Base-by-base conservation (phyloP, 2,797 vertebrate genomes). In the Siniperca scherzeri region DNA sequence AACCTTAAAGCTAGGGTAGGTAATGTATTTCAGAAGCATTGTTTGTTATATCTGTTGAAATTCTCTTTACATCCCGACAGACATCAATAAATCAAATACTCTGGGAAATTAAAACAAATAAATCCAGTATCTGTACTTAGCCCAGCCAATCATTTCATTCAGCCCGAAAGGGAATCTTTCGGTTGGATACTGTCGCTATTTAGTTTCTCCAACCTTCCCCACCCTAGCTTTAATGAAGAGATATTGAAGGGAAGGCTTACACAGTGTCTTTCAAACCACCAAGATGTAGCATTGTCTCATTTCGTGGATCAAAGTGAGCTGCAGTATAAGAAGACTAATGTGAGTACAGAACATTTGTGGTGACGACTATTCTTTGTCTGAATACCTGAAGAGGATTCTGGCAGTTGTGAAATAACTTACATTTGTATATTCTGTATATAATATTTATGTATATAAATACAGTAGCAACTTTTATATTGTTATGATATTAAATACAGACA, bases 361-460 rank as follows among this genome's bases (percentile, higher is more conserved):
- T 62, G 48, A 59, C 12, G 13, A 25, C 44, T 4, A 25, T 10
- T 53, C 36, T 30, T 19, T 7, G 56, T 56, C 17, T 44, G 17
- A 73, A 56, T 44, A 77, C 71, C 48, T 74, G 48, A 74, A 70
- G 27, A 74, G 25, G 33, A 73, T 36, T 77, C 27, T 75, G 74
- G 70, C 80, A 74, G 83, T 59, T 70, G 79, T 77, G 33, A 36
- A 71, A 64, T 75, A 61, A 40, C 4, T 2, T 65, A 33, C 40
- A 78, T 36, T 21, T 52, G 7, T 70, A 38, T 44, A 36, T 46
- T 19, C 27, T 48, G 5, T 52, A 46, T 14, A 68, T 14, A 27
- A 21, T 25, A 27, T 57, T 9, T n/a, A 46, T 4, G 44, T 70
- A 56, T 74, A 78, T 70, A 52, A 30, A 81, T 56, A 13, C 22